Base-by-base conservation (phyloP, 2,888 invertebrate genomes). In the Ceramica pisi region DNA sequence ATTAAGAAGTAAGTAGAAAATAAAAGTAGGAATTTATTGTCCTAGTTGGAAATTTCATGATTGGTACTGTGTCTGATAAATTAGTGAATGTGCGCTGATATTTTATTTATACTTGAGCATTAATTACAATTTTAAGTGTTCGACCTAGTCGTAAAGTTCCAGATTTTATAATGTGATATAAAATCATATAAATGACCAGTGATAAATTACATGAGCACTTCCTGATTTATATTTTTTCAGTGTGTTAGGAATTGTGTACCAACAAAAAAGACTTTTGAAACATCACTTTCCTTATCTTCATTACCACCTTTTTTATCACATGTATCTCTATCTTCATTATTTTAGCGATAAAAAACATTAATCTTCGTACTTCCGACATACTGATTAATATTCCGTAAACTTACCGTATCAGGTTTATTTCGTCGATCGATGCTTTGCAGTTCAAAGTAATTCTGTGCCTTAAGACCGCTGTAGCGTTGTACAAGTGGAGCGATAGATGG, bases 401-500 rank as follows among this genome's bases (percentile, higher is more conserved):
- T 0, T n/a, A 59, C 12, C 19, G 16, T 12, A 14, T 12, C 14
- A 9, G 9, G 5, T 41, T 56, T n/a, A 12, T 2, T 14, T n/a
- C 14, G 2, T 16, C n/a, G 9, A 3, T 14, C 12, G 16, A 38
- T 7, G 16, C 10, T 59, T 26, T 26, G 21, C 2, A 6, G 12
- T 5, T 55, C 14, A 14, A 66, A 72, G 31, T 41, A 35, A 59
- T 65, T 35, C 67, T 79, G 19, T 46, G 66, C 86, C 88, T 87
- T 86, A 87, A 86, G 60, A 68, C 23, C 55, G 53, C 59, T 57
- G 71, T 73, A 70, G 50, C 21, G 78, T 78, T 83, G 80, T 78
- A 81, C 84, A 90, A 90, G 86, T 89, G 81, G 89, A 89, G 88
- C 92, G 87, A 89, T 91, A 92, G 92, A 91, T 91, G 90, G 90